A percentile compares a stretch with the other conserved stretches of the same genome.
These are phyloP conservation scores for Porites cylindrica DNA, from an alignment of 92 coral and sea anemone species.

Conservation along the genomic window DNA sequence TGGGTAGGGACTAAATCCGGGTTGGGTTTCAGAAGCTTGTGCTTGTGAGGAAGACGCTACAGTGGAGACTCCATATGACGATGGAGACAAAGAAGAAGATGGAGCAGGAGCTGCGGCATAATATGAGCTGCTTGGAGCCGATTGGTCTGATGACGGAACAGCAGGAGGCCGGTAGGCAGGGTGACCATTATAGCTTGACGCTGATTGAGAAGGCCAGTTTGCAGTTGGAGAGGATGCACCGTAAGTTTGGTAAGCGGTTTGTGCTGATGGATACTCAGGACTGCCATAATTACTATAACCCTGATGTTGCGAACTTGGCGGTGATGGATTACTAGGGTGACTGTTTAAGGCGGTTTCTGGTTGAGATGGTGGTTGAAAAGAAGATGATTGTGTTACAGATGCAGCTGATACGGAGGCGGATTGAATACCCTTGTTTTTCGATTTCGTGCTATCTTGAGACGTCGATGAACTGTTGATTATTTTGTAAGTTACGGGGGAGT, in stretches of 20 bases:
- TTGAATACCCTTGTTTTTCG: neutral
- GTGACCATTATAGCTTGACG: neutral
- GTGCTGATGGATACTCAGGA: conserved; percentile 10
- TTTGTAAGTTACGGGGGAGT: conserved; percentile 35
- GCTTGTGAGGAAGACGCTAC: neutral
- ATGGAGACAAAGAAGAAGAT: neutral
- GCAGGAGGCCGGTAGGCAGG: conserved; percentile 20
- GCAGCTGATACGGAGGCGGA: neutral
- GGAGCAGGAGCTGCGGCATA: neutral
- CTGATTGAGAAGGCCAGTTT: conserved; percentile 4
- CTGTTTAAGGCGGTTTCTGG: conserved; percentile 9
- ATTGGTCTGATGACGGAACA: conserved; percentile 14
- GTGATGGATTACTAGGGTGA: neutral
- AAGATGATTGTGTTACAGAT: neutral
- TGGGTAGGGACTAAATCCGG: neutral
- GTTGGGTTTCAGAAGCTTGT: neutral
- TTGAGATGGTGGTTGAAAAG: neutral
- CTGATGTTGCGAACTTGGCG: neutral
- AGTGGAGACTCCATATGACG: neutral
- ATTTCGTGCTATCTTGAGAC: neutral
- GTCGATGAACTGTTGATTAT: conserved; percentile 15
- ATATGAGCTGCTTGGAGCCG: neutral
- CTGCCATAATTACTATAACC: conserved; percentile 1
- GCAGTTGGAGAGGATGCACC: neutral
- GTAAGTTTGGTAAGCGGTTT: conserved; percentile 1